Evolutionary conservation across 2,797 vertebrate genomes (phyloP), one percentile per base, ranked within the genome.

Genomic region (Poecile montanus): DNA sequence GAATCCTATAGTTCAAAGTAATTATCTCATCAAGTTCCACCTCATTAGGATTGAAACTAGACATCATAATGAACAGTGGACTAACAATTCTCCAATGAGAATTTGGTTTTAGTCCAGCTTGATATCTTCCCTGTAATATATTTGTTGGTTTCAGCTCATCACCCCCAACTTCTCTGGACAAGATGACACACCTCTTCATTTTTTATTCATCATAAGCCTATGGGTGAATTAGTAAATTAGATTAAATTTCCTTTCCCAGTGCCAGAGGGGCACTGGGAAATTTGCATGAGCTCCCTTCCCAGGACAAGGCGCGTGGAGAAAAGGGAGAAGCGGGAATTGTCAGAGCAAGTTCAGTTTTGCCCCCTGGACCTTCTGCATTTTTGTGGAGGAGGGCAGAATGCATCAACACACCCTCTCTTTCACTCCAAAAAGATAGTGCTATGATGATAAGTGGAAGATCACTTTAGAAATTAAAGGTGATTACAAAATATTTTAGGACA

Each of bases 1-100:
- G 95, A 97, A 97, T 96, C 91, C 93, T 96, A 93, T 91, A 97
- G 95, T 96, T 96, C 94, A 95, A 96, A 97, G 94, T 91, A 92
- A 93, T 97, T 97, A 97, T 94, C 96, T 96, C 96, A 96, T 96
- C 95, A 70, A 96, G 97, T 98, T 97, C 96, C 90, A 96, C 92
- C 95, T 97, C 96, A 97, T 97, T 97, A 97, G 94, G 96, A 93
- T 80, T 85, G 77, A 87, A 97, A 94, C 83, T 92, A 95, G 82
- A 96, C 96, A 94, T 96, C 70, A 82, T 82, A 92, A 91, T 77
- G 91, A 97, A 97, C 65, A 94, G 82, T 91, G 91, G 81, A 93
- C 97, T 94, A 96, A 95, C 95, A 96, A 96, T 90, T 96, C 82
- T 92, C 94, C 97, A 93, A 81, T 76, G 80, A 94, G 93, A 92